Conservation (phyloP, 2,113 vertebrate genomes). For the Marcusenius ussheri region DNA sequence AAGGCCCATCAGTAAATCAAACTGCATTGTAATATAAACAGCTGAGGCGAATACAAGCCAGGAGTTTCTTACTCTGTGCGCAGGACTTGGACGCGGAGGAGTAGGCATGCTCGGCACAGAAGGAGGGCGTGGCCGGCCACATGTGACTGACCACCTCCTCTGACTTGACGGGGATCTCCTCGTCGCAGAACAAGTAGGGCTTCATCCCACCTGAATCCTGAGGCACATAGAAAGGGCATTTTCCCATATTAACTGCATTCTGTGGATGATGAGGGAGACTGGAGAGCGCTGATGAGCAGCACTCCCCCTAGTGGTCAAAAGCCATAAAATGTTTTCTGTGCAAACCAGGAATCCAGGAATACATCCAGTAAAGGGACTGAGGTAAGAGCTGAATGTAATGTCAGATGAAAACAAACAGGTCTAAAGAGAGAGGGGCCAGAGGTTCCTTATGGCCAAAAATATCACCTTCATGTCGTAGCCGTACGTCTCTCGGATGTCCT, state of each 20-base stretch:
- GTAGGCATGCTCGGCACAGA: constrained; percentile 93
- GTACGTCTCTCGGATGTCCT: constrained; percentile 90
- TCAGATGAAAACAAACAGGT: not conserved
- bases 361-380: not conserved
- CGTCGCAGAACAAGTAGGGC: constrained; percentile 94
- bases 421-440: not conserved
- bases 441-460: not conserved
- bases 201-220: constrained; percentile 93
- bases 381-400: not conserved
- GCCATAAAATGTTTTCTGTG: not conserved
- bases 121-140: constrained; percentile 86
- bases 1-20: not conserved
- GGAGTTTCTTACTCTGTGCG: constrained; percentile 73
- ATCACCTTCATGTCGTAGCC: constrained; percentile 89
- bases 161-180: constrained; percentile 96
- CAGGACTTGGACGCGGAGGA: constrained; percentile 95
- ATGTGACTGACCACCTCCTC: constrained; percentile 99
- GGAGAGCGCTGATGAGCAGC: not conserved
- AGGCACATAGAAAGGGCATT: constrained; percentile 28
- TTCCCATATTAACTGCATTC: not conserved
- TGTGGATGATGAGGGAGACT: not conserved
- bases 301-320: not conserved
- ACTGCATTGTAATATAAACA: not conserved
- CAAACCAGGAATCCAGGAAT: not conserved
- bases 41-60: not conserved